A percentile compares a stretch with the other conserved stretches of the same genome.
phyloP scores from a whole-genome alignment of 2,113 vertebrate genomes.

The Heliornis fulica region DNA sequence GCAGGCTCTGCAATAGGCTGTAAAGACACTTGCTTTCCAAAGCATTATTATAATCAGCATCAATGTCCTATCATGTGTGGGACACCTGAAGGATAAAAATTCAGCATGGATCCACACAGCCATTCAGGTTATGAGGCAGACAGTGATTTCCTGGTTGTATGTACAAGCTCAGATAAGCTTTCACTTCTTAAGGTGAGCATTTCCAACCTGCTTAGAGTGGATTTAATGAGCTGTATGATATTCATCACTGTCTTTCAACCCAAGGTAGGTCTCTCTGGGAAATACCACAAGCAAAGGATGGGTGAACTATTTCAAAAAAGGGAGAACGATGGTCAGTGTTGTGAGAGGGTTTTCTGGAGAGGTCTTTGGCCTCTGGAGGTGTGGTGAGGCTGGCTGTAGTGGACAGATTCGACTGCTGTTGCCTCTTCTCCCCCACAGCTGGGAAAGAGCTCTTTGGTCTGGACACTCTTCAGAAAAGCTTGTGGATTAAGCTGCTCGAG shows the following conservation, averaged over 20 bases:
- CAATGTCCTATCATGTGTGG: neutral
- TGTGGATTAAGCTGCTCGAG: slow-evolving; percentile 99
- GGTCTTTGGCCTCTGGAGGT: neutral
- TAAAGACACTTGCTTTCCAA: neutral
- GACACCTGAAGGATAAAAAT: neutral
- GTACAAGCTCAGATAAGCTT: neutral
- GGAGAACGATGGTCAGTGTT: neutral
- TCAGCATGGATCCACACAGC: neutral
- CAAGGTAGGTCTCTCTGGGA: neutral
- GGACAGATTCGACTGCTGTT: neutral
- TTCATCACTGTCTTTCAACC: neutral
- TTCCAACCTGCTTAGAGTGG: neutral
- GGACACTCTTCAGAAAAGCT: slow-evolving; percentile 95
- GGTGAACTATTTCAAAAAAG: neutral
- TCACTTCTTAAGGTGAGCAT: neutral
- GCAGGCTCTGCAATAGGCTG: neutral
- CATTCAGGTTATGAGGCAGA: neutral
- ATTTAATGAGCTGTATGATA: neutral
- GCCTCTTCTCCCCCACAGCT: slow-evolving; percentile 33
- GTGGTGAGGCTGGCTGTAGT: neutral
- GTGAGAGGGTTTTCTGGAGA: neutral
- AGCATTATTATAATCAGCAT: neutral
- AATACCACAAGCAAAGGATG: neutral
- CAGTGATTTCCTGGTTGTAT: neutral
- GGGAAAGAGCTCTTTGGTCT: slow-evolving; percentile 97